Evolutionary conservation across 2,113 vertebrate genomes (phyloP), one percentile per base, ranked within the genome.

Genomic region (Ageneiosus marmoratus): DNA sequence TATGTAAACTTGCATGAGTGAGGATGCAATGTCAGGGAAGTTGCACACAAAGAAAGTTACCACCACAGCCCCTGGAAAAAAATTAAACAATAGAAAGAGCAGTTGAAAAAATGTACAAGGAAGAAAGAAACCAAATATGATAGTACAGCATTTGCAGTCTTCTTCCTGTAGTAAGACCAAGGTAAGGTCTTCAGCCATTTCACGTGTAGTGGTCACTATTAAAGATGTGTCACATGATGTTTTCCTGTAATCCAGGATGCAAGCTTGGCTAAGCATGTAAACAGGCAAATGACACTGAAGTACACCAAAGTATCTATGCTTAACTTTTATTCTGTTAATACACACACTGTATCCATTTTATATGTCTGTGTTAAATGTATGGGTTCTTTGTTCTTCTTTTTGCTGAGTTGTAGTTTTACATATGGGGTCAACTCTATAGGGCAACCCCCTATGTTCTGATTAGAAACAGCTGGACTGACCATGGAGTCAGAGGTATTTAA

Each of bases 1-100:
- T 65, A 92, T 88, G 5, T 94, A 95, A 15, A 94, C 91, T 82
- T 94, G 93, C 94, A 95, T 94, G 82, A 95, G 89, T 0, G 92
- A 95, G 0, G 94, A 94, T 7, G 92, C 91, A 3, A 94, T 93
- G 85, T 95, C 94, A 0, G 92, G 94, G 80, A 94, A 95, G 87
- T 94, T 95, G 86, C 91, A 94, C 50, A 95, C 79, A 79, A 95
- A 93, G 81, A 95, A 95, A 24, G 92, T 92, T 77, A 92, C 89
- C 65, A 94, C 87, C 0, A 94, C 93, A 37, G 92, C 94, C 56
- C 94, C 94, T 94, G 87, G n/a, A 13, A 89, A 88, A 55, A 56
- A 81, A 5, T 24, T 4, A 76, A 76, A 12, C 1, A 27, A 81
- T 1, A 84, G 63, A 63, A 86, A 12, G 72, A 8, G 44, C 32